Percentiles rank a stretch among this genome's conserved stretches.
These are phyloP conservation scores for Labroides dimidiatus DNA, from an alignment of 2,797 vertebrate species.

Conservation along the genomic window DNA sequence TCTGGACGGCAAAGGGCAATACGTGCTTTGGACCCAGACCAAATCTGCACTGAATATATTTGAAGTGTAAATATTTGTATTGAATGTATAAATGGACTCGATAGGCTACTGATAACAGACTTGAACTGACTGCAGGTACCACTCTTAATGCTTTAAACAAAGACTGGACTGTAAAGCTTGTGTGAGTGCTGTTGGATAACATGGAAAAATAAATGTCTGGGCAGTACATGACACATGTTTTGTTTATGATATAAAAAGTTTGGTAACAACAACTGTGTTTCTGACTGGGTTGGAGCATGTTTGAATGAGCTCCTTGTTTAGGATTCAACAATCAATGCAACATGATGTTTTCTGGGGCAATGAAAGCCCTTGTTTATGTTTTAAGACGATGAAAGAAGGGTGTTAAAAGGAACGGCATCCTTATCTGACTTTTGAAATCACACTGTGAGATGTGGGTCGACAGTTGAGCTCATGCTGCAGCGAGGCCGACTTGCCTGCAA, in stretches of 20 bases:
- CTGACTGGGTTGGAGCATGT: not conserved
- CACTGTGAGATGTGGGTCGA: constrained; percentile 42
- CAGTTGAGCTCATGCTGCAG: constrained; percentile 73
- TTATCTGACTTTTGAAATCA: constrained; percentile 50
- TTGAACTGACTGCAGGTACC: constrained; percentile 70
- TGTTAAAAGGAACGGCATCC: constrained; percentile 32
- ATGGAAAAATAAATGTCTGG: constrained; percentile 45
- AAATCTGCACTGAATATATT: constrained; percentile 76
- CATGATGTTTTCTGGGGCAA: not conserved
- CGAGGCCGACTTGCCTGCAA: constrained; percentile 60
- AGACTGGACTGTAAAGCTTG: constrained; percentile 51
- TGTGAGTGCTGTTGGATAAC: constrained; percentile 56
- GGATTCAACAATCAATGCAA: constrained; percentile 17
- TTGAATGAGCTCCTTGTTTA: constrained; percentile 2
- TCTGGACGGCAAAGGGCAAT: constrained; percentile 77
- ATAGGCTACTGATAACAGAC: constrained; percentile 79
- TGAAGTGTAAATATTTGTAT: constrained; percentile 86
- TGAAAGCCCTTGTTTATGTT: constrained; percentile 3
- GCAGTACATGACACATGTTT: constrained; percentile 8
- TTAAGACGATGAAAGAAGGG: not conserved
- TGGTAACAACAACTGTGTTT: constrained; percentile 11
- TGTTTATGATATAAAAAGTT: constrained; percentile 21
- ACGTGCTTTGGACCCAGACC: constrained; percentile 77
- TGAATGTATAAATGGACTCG: constrained; percentile 80
- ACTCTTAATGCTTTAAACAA: constrained; percentile 47